Evolutionary conservation across 2,113 vertebrate species (phyloP), one percentile per base, ranked within the genome.

Genomic region (Delphinapterus leucas): DNA sequence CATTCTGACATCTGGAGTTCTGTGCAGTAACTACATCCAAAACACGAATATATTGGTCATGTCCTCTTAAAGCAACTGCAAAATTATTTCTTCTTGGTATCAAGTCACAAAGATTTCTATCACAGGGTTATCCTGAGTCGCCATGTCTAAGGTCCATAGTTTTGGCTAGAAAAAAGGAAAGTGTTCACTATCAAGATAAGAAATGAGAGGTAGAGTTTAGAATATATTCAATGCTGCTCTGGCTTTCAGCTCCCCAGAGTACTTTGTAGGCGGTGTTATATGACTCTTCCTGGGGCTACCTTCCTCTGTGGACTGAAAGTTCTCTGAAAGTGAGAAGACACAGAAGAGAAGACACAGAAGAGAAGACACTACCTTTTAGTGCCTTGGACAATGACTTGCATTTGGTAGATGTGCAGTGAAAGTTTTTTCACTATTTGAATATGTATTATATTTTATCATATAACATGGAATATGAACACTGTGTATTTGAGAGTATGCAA

Each of bases 1-100:
- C 55, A 15, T 87, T 96, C 96, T 97, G 71, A 98, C 93, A 98
- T 93, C 96, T 97, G 93, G 88, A 87, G 82, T 94, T 98, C 55
- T 55, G 21, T 53, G 58, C 90, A 91, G 84, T 95, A 97, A 96
- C 80, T 95, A 25, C 23, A 49, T 31, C 68, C 76, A 63, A 93
- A 98, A 97, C 67, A 93, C 83, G 94, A 97, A 44, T 74, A 86
- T 60, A 97, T 33, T 87, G 53, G 53, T 71, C 36, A 65, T 67
- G n/a, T 67, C 47, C 58, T 53, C 94, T 79, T 44, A 47, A 91
- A 96, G 82, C 31, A 95, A 84, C 31, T 55, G 17, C 36, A 83
- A 74, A 90, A 44, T 61, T 3, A 44, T 68, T 94, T 85, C 53
- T 96, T 95, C 31, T 74, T 74, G 41, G 9, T 71, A 77, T 77